Evolutionary conservation across 2,113 vertebrate species (phyloP).

Genomic region (Oryctolagus cuniculus): mOryCun1.1 NC_091451.1:34966001-34966500

Average conservation of each 20-base stretch:
- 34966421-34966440: not conserved
- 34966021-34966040: too few relatives aligned
- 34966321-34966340: not conserved
- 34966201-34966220: too few relatives aligned
- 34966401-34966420: not conserved
- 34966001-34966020: too few relatives aligned
- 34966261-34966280: not conserved
- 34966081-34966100: too few relatives aligned
- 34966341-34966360: not conserved
- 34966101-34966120: too few relatives aligned
- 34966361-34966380: not conserved
- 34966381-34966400: not conserved
- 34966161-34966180: too few relatives aligned
- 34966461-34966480: constrained; percentile 61
- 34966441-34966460: constrained; percentile 9
- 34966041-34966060: too few relatives aligned
- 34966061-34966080: too few relatives aligned
- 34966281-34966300: not conserved
- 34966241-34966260: not conserved
- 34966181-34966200: too few relatives aligned
- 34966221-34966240: too few relatives aligned
- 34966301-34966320: not conserved
- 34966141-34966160: too few relatives aligned
- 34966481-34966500: not conserved
- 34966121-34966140: too few relatives aligned